Base-by-base conservation (phyloP, 1,140 invertebrate genomes). In the Paraescarpia echinospica region DNA sequence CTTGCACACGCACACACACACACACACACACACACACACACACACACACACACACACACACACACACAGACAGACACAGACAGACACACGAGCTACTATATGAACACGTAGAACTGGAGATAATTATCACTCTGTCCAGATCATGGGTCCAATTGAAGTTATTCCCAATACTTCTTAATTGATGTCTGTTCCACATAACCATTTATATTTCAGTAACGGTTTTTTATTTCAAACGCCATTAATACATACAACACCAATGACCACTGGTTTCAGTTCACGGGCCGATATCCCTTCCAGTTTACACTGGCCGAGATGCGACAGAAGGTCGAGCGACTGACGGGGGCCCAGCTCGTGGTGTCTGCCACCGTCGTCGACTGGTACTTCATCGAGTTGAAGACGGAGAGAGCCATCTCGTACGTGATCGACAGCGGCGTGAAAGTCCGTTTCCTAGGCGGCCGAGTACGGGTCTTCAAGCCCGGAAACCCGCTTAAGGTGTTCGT, bases 381-480 rank as follows among this genome's bases (percentile, higher is more conserved):
- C 48, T 34, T 34, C 41, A 34, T 91, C 48, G 91, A 91, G 91
- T 48, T 1, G 90, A 34, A 90, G 35, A 34, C 90, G 4, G 33
- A 34, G 33, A 34, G 18, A 31, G 90, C 34, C 27, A 22, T 35
- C 91, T 48, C 34, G 33, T 48, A 41, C 33, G 48, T 91, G 9
- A 18, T 41, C 33, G 33, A 35, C 33, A 5, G 91, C 34, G 48
- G 48, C 33, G 22, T 35, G 14, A 35, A 91, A 12, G 1, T 91
- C 33, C 34, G 41, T 9, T 91, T 91, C 91, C 91, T 91, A 6
- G 91, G 91, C 33, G 91, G 91, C 34, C 34, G 48, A 27, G 91
- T 91, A 35, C 34, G 91, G 33, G n/a, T 48, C 34, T 91, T 91
- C 48, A 91, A 91, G 6, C 91, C 91, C 91, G 91, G 91, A 6